These are phyloP conservation scores for Limenitis camilla DNA, from an alignment of 2,888 invertebrate genomes.

Conservation along the genomic window DNA sequence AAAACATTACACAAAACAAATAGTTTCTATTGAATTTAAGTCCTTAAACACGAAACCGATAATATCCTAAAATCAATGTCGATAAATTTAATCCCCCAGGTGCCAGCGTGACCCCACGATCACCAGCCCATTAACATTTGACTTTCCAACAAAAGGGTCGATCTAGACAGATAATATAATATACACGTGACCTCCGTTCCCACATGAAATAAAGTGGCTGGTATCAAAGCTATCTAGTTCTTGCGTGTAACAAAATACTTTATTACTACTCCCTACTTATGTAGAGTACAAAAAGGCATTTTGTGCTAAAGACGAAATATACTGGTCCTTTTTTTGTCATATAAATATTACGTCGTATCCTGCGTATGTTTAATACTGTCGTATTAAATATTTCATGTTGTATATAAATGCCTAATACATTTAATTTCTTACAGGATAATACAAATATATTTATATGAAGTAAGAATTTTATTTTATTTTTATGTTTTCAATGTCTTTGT, in stretches of 20 bases:
- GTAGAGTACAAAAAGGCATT: neutral
- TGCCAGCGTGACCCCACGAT: slow-evolving; percentile 34
- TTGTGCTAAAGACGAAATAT: neutral
- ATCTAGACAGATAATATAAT: slow-evolving; percentile 44
- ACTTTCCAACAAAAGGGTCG: slow-evolving; percentile 40
- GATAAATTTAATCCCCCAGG: slow-evolving; percentile 25
- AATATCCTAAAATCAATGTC: slow-evolving; percentile 4
- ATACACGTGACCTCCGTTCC: slow-evolving; percentile 37
- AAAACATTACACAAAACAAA: no score
- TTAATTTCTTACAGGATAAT: no score
- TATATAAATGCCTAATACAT: no score
- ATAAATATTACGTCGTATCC: no score
- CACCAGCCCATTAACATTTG: slow-evolving; percentile 46
- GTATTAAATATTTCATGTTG: no score
- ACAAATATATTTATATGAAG: no score
- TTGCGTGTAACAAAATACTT: slow-evolving; percentile 35
- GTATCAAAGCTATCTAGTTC: slow-evolving; percentile 34
- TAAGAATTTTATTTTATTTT: no score
- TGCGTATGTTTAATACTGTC: no score
- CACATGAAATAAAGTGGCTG: slow-evolving; percentile 35
- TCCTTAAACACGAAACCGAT: neutral
- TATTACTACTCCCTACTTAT: slow-evolving; percentile 8
- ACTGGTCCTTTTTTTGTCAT: no score
- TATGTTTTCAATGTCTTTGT: no score
- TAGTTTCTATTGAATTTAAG: no score